Evolutionary conservation across 2,888 invertebrate species (phyloP).

Genomic region (Agriopis marginaria): DNA sequence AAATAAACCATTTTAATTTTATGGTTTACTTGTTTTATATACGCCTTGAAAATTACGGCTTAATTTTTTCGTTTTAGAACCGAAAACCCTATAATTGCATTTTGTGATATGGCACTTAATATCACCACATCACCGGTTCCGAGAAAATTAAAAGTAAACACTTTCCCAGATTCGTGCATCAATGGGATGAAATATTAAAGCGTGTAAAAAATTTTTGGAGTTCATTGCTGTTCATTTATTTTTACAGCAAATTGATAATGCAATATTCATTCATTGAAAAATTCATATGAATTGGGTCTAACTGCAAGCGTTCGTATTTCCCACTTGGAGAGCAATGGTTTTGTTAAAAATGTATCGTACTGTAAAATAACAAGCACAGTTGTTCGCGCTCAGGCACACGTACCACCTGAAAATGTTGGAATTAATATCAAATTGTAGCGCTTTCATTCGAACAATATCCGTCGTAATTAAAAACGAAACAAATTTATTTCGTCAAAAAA

Average conservation of each 20-base stretch:
- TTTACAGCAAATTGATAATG: conserved; percentile 17
- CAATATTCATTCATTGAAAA: conserved; percentile 38
- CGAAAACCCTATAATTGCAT: no score
- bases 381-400: conserved; percentile 53
- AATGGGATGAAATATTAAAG: conserved; percentile 5
- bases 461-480: conserved; percentile 33
- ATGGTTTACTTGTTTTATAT: no score
- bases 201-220: conserved; percentile 1
- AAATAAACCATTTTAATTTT: no score
- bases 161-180: background rate
- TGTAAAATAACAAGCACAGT: conserved; percentile 60
- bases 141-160: conserved; percentile 18
- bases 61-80: no score
- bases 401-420: conserved; percentile 52
- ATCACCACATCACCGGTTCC: background rate
- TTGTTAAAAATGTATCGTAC: conserved; percentile 62
- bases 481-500: no score
- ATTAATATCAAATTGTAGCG: conserved; percentile 57
- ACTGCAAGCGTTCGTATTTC: conserved; percentile 45
- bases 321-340: conserved; percentile 45
- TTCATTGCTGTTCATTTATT: background rate
- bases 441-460: conserved; percentile 57
- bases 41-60: no score
- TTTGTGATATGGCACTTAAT: background rate
- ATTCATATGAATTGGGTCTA: conserved; percentile 51